Evolutionary conservation across 2,888 invertebrate genomes (phyloP), one percentile per base, ranked within the genome.

Genomic region (Thyatira batis): DNA sequence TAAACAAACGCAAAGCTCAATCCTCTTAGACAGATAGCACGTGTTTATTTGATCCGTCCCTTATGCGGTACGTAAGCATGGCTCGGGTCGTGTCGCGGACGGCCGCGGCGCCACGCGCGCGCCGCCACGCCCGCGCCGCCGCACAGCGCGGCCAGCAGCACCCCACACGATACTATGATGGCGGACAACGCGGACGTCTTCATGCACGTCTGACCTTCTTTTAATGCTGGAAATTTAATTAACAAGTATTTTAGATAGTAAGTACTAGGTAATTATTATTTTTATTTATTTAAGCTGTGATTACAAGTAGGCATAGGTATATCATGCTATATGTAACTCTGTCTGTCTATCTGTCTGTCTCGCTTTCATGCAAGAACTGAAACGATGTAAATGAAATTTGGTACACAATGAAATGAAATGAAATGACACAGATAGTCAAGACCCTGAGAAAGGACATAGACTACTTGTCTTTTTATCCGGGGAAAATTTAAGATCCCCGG

Each of bases 121-220:
- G 92, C 60, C 95, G 92, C 84, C 97, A 94, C 60, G 96, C 94
- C 11, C 96, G 93, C 73, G 97, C 97, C 95, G 8, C 95, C 95
- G 0, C 94, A 93, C 55, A 97, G 87, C 49, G 96, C 93, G 45
- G 96, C 95, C 58, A 96, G 89, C 13, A 95, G 73, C n/a, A 95
- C 92, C 8, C 95, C 95, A 54, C 94, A 93, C 0, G 94, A 92
- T 8, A 94, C 95, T 44, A 95, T 91, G 65, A 96, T 85, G 9
- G 95, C 95, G 11, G 95, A 95, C 39, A 96, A 87, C 0, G 95
- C 93, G 52, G 93, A 92, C 1, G 94, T 93, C 69, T 90, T 92
- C 70, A 94, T 86, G 59, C 96, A 96, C 1, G 95, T 95, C 70
- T 94, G 94, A 21, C 93, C 93, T 54, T 91, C 87, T 8, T 67